Evolutionary conservation across 2,797 vertebrate genomes (phyloP), one percentile per base, ranked within the genome.

Genomic region (Dryobates pubescens): DNA sequence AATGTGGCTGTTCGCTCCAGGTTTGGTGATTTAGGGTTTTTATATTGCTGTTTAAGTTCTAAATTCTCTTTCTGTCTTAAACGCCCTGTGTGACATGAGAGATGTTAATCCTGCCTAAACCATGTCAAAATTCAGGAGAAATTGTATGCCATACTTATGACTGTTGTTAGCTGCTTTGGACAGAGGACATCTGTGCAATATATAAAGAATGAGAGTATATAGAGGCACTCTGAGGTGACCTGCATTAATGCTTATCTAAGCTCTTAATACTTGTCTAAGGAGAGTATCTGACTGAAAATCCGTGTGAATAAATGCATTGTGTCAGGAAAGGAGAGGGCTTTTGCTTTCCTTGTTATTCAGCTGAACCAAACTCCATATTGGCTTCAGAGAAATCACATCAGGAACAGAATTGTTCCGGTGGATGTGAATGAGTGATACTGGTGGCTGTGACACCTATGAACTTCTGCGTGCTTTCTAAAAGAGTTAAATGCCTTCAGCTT

Each of bases 281-380:
- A 69, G 72, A 77, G 59, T 59, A 67, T 26, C 61, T 89, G 47
- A 30, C 47, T 75, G 38, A 88, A 94, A 94, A 77, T 82, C 75
- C 59, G 17, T 27, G 49, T 47, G 73, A 92, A 76, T 68, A 67
- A 80, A 56, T 26, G 24, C 32, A 30, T 65, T 1, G 0, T 26
- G 4, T 64, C 19, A 41, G 63, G 27, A 87, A 73, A 76, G 72
- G 17, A 89, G 43, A 75, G 36, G 36, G 6, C 3, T 73, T 89
- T 49, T 82, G 10, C 57, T 49, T 74, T 88, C 38, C n/a, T 38
- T 88, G 69, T 61, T 75, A 26, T 58, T 75, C 23, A 59, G 29
- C 54, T 57, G 68, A 84, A 78, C 45, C 29, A 32, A 61, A 29
- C 53, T 65, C 41, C 27, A 5, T 32, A 5, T 1, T 59, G 47